Evolutionary conservation across 2,797 vertebrate species (phyloP), one percentile per base, ranked within the genome.

Genomic region (Xiphophorus birchmanni): DNA sequence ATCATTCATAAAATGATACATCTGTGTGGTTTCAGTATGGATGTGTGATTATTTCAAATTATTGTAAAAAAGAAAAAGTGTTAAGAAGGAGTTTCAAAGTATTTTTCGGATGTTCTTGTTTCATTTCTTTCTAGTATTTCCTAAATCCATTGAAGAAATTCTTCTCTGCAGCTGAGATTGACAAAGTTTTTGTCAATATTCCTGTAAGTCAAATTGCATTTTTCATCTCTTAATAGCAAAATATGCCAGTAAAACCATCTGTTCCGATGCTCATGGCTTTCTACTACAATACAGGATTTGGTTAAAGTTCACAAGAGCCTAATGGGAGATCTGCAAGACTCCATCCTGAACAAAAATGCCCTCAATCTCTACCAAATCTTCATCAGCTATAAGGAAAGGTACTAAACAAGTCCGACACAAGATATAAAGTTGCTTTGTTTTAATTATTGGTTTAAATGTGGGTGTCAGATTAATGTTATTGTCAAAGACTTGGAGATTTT

Each of bases 351-450:
- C 90, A 97, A 96, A 93, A 97, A 95, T 35, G 97, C 97, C 88
- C 96, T 97, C 94, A 98, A 98, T 84, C 95, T 99, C 8, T 95
- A 97, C 94, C 96, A 97, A 92, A 95, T 99, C 87, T 99, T 99
- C 87, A 97, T 98, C 90, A 95, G 89, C 92, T 98, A 98, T 94
- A 99, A 99, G 90, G 97, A 98, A 85, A 98, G 97, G 98, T 99
- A 97, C 32, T 32, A 5, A 26, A n/a, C 4, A 1, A 32, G 52
- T 73, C 5, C 5, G 21, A 50, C 12, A 26, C n/a, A 44, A 44
- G 67, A 71, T 44, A 69, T 11, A 37, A 42, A 40, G 37, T 40
- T 69, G 35, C 21, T 12, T 40, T 69, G 18, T 69, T 71, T 44
- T 44, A 44, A 71, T 44, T 71, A n/a, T 44, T 71, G 11, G 40